Base-by-base conservation (phyloP, 2,888 invertebrate species). In the Nematopogon swammerdamellus region DNA sequence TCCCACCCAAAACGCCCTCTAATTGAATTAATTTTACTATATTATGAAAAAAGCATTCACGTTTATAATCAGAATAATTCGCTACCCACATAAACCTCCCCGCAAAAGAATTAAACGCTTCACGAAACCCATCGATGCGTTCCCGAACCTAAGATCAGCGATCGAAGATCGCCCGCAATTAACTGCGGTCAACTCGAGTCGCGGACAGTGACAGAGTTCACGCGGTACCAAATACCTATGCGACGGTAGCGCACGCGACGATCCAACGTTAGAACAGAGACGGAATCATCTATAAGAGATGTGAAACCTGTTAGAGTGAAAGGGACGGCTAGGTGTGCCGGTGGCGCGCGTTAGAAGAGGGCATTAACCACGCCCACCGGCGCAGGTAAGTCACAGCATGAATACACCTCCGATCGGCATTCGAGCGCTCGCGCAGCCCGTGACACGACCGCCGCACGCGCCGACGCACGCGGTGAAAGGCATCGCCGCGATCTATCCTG, bases 401-500 rank as follows among this genome's bases (percentile, higher is more conserved):
- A 70, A 62, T 67, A 75, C 75, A 68, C 77, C 77, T 76, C 69
- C 69, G 65, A 56, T 62, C 43, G 62, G 68, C 75, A 79, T 77
- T 79, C 72, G 75, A 73, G 75, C 77, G 77, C 76, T 69, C 67
- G 74, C 77, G 75, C 74, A 70, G 72, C 59, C 57, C 60, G 59
- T 64, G 63, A 36, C 36, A 14, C 36, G 36, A 25, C 36, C 36
- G 36, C 14, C 36, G 36, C 14, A 4, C 36, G 36, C 36, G 36
- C 36, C 36, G 36, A 4, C 36, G 11, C 36, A 36, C 36, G 11
- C 36, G 11, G 36, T 14, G 36, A 36, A 36, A 36, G 36, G 11
- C 36, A 14, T 14, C 8, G 14, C 36, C 36, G 36, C 36, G 36
- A 36, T 36, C 36, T 36, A 36, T 14, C 36, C 8, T 8, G 4